Conservation (phyloP, 2,797 vertebrate species). For the Apogon talboti region DNA sequence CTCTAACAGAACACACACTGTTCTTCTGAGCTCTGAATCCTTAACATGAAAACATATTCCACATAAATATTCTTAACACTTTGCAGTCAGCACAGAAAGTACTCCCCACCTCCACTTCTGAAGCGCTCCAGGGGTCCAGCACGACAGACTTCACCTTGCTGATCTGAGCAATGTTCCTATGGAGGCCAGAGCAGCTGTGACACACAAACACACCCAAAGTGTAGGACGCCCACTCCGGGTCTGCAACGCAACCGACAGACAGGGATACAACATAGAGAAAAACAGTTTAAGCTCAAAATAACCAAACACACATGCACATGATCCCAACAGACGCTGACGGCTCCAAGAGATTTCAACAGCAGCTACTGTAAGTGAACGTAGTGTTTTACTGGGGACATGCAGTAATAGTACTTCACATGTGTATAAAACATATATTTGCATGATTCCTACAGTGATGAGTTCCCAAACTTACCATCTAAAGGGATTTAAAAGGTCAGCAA, state of each 20-base stretch:
- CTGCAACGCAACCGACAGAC: constrained; percentile 71
- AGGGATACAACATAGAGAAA: constrained; percentile 13
- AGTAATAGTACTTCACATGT: too few species aligned
- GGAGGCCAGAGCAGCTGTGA: constrained; percentile 90
- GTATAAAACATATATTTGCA: too few species aligned
- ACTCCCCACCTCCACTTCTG: constrained; percentile 88
- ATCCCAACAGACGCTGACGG: neutral
- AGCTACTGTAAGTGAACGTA: neutral
- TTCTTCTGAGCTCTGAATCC: neutral
- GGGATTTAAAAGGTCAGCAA: too few species aligned
- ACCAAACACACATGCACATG: neutral
- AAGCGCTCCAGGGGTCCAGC: constrained; percentile 89
- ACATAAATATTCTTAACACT: neutral
- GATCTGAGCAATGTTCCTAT: constrained; percentile 90
- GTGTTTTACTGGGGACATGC: too few species aligned
- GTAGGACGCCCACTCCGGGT: constrained; percentile 91
- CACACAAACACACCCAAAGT: constrained; percentile 93
- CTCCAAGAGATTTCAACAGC: neutral
- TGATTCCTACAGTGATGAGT: too few species aligned
- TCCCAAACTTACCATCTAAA: too few species aligned
- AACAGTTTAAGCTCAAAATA: neutral
- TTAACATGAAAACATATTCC: too few species aligned
- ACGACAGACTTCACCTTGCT: constrained; percentile 92
- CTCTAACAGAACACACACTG: neutral
- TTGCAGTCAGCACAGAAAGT: neutral